A percentile compares a stretch with the other conserved stretches of the same genome.
phyloP scores from a whole-genome alignment of 2,888 invertebrate genomes.

The Trachelus iudaicus region DNA sequence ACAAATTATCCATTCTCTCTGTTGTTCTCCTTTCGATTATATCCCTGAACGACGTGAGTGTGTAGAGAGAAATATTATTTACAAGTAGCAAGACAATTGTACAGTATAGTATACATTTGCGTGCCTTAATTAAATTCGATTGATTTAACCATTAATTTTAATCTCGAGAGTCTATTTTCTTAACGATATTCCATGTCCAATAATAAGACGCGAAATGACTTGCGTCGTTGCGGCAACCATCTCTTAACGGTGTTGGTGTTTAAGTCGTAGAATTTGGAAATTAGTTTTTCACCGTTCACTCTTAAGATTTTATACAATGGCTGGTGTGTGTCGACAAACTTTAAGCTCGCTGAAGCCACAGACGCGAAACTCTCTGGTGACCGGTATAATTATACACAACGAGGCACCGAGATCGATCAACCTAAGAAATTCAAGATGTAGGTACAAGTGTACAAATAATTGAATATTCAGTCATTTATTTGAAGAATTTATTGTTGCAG shows the following conservation, averaged over 20 bases:
- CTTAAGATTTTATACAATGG: slow-evolving; percentile 37
- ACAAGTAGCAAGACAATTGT: slow-evolving; percentile 26
- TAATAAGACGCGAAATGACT: not conserved
- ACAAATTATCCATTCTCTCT: not conserved
- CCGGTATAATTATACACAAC: slow-evolving; percentile 52
- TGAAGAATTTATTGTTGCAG: slow-evolving; percentile 30
- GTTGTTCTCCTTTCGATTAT: not conserved
- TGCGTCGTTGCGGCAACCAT: not conserved
- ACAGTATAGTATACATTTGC: slow-evolving; percentile 27
- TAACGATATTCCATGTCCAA: not conserved
- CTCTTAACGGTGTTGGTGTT: not conserved
- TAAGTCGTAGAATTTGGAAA: not conserved
- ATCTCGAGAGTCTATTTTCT: not conserved
- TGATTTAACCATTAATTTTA: not conserved
- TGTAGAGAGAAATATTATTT: slow-evolving; percentile 11
- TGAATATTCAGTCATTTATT: slow-evolving; percentile 1
- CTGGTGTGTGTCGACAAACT: slow-evolving; percentile 49
- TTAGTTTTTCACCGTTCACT: not conserved
- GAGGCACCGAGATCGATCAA: slow-evolving; percentile 47
- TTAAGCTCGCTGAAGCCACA: slow-evolving; percentile 50
- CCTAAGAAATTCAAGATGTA: slow-evolving; percentile 46
- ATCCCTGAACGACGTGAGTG: not conserved
- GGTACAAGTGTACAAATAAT: slow-evolving; percentile 20
- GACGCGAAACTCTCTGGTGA: slow-evolving; percentile 54
- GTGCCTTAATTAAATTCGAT: slow-evolving; percentile 40